Base-by-base conservation (phyloP, 1,140 invertebrate genomes). In the Brachionus rubens region DNA sequence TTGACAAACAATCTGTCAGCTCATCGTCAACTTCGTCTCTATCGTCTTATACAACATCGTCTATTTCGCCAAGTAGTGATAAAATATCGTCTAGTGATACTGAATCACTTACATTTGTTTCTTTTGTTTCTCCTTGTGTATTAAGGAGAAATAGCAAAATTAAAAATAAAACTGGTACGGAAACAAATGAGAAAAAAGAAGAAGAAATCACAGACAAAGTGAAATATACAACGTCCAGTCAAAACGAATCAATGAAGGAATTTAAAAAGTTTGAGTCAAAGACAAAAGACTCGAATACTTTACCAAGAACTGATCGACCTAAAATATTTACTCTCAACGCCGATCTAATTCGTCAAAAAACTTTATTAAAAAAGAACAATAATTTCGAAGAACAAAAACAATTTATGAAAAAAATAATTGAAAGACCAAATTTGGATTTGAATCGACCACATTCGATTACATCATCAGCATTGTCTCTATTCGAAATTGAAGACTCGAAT, bases 361-460 rank as follows among this genome's bases (percentile, higher is more conserved):
- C 36, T 14, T 9, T 65, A n/a, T 40, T 65, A 2, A 41, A 24
- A 65, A 65, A 65, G 24, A 65, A 65, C 36, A 65, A n/a, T n/a
- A n/a, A 65, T 65, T 65, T 65, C 21, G 59, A 65, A 12, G 40
- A 65, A 19, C 59, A 65, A 40, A 41, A 65, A 65, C 41, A 41
- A 43, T 65, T 43, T 16, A 65, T 43, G 33, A 65, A 65, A 65
- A 65, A 21, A 21, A 65, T 43, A 16, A 43, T 19, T 9, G 33
- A 43, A 65, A 43, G 16, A 41, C 16, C 59, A 1, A 24, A 40
- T 30, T 65, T 65, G 9, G 59, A 65, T 0, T 46, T 65, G 19
- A 65, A 65, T 21, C 10, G n/a, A 21, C 41, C 21, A 16, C 41
- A 41, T 24, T 65, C 33, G 3, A 65, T 19, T 24, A 43, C 59